A percentile compares a stretch with the other conserved stretches of the same genome.
phyloP scores from a whole-genome alignment of 2,888 invertebrate species.

The Priocnemis perturbator region DNA sequence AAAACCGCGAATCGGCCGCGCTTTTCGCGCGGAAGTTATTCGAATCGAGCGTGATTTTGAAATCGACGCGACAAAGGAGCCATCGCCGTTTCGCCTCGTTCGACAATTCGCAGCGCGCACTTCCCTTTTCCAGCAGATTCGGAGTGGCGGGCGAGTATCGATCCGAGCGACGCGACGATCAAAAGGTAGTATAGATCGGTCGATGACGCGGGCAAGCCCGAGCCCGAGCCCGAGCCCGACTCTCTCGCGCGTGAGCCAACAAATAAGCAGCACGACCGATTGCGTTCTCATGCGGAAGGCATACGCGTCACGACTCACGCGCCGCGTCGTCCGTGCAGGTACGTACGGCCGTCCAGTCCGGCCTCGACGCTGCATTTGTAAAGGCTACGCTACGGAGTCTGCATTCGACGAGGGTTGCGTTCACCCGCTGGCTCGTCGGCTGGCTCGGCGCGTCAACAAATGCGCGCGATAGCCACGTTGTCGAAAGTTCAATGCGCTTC shows the following conservation, averaged over 20 bases:
- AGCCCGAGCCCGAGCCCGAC: too few species aligned
- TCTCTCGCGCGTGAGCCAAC: too few species aligned
- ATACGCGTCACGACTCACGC: slow-evolving; percentile 35
- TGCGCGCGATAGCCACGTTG: slow-evolving; percentile 48
- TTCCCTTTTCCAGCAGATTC: not conserved
- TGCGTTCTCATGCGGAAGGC: slow-evolving; percentile 56
- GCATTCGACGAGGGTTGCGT: slow-evolving; percentile 27
- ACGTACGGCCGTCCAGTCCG: slow-evolving; percentile 28
- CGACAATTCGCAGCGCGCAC: not conserved
- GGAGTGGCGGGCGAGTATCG: not conserved
- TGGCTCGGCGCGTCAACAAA: slow-evolving; percentile 42
- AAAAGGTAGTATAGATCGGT: not conserved
- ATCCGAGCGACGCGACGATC: not conserved
- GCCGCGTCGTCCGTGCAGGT: slow-evolving; percentile 21
- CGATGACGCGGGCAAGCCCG: not conserved
- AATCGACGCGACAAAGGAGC: slow-evolving; percentile 7
- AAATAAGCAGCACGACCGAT: slow-evolving; percentile 43
- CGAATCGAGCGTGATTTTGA: slow-evolving; percentile 10
- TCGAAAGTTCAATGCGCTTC: slow-evolving; percentile 56
- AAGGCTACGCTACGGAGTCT: slow-evolving; percentile 27
- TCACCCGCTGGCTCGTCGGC: slow-evolving; percentile 17
- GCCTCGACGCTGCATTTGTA: slow-evolving; percentile 47
- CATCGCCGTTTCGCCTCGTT: not conserved
- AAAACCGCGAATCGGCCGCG: too few species aligned
- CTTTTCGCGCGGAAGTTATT: slow-evolving; percentile 9